A percentile compares a stretch with the other conserved stretches of the same genome.
These are phyloP conservation scores for Drosophila villosipedis DNA, from an alignment of 2,888 invertebrate species.

Conservation along the genomic window DNA sequence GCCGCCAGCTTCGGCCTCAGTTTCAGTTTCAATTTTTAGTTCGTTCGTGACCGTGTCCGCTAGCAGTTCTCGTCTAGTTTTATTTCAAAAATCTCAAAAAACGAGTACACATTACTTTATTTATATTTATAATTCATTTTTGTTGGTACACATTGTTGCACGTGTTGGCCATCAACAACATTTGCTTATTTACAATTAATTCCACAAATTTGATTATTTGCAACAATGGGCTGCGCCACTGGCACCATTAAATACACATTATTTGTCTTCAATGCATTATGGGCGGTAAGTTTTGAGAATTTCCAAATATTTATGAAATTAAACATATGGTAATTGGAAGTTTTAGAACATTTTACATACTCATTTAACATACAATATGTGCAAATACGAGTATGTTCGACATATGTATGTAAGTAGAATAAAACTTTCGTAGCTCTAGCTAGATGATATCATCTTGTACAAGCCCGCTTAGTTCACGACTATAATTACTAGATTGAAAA, in stretches of 20 bases:
- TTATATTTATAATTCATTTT: constrained; percentile 1
- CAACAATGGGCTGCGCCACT: constrained; percentile 81
- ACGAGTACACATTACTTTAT: constrained; percentile 10
- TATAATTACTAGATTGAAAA: constrained; percentile 40
- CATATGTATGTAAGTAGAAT: neutral
- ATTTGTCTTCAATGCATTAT: constrained; percentile 78
- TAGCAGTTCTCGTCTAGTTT: constrained; percentile 35
- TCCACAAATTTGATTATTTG: constrained; percentile 15
- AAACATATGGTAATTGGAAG: constrained; percentile 45
- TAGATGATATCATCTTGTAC: constrained; percentile 79
- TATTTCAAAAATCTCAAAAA: constrained; percentile 17
- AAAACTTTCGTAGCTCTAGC: constrained; percentile 35
- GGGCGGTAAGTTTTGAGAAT: constrained; percentile 77
- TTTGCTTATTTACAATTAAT: constrained; percentile 20
- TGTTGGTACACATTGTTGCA: constrained; percentile 54
- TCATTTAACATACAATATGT: constrained; percentile 5
- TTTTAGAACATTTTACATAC: neutral
- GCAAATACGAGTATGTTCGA: constrained; percentile 16
- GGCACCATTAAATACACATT: constrained; percentile 78
- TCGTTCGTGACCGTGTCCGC: constrained; percentile 81
- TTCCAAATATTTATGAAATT: constrained; percentile 17
- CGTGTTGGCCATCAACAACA: constrained; percentile 47
- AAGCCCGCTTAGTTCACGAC: constrained; percentile 67
- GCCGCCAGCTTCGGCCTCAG: constrained; percentile 42
- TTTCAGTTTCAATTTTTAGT: constrained; percentile 66